Evolutionary conservation across 35 echinoderm and acorn worm species (phyloP).

Genomic region (Diadema setosum): DNA sequence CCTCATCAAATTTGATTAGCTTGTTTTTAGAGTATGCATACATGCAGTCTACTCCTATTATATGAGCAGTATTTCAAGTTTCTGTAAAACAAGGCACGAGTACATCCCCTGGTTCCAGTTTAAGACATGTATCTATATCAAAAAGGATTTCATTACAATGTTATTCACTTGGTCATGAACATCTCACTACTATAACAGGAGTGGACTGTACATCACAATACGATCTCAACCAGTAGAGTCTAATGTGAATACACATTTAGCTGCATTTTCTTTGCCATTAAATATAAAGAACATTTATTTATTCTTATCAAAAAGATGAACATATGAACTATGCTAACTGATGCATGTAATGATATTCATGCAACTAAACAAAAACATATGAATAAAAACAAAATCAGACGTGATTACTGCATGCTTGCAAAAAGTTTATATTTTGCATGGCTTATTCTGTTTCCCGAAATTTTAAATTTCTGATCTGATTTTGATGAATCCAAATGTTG

Average conservation of each 20-base stretch:
- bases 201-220: background rate
- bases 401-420: background rate
- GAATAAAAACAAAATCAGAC: background rate
- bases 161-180: background rate
- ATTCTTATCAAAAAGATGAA: too few relatives aligned
- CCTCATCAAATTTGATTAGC: too few relatives aligned
- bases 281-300: too few relatives aligned
- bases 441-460: background rate
- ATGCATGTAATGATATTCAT: background rate
- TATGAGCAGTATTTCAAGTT: background rate
- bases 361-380: background rate
- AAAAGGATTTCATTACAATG: background rate
- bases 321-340: background rate
- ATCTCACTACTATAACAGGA: background rate
- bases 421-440: background rate
- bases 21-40: too few relatives aligned
- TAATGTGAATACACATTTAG: background rate
- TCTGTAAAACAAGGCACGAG: background rate
- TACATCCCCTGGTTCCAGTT: background rate
- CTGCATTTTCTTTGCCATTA: too few relatives aligned
- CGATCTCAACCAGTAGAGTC: background rate
- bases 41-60: background rate
- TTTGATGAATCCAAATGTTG: background rate
- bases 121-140: background rate
- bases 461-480: background rate